Conservation (phyloP, 2,888 invertebrate genomes). For the Pollenia amentaria region DNA sequence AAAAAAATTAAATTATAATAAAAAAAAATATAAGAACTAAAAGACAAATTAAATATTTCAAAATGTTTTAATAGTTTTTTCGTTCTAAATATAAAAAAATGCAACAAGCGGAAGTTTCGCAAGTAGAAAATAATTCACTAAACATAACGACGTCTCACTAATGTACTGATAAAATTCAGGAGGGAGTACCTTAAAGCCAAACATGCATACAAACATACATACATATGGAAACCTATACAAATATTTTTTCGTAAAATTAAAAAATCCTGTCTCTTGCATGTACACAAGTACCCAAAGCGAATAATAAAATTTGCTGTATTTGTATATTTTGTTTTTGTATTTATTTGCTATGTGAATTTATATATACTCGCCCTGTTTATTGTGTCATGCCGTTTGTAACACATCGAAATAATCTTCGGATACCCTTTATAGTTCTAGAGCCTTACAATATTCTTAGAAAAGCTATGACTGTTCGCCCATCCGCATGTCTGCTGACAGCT, state of each 20-base stretch:
- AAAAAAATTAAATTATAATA: too few relatives aligned
- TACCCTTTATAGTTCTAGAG: too few relatives aligned
- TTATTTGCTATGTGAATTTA: too few relatives aligned
- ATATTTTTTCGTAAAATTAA: not conserved
- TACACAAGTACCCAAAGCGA: not conserved
- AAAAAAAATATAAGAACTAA: not conserved
- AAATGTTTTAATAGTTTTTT: not conserved
- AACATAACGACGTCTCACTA: constrained; percentile 36
- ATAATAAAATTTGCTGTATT: not conserved
- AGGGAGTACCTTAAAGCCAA: not conserved
- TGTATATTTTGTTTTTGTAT: not conserved
- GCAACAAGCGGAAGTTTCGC: constrained; percentile 55
- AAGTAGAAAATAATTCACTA: constrained; percentile 37
- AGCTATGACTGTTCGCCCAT: too few relatives aligned
- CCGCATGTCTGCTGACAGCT: too few relatives aligned
- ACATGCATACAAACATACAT: not conserved
- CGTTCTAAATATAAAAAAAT: not conserved
- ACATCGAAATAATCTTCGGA: too few relatives aligned
- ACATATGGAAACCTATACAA: not conserved
- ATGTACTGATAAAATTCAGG: constrained; percentile 7
- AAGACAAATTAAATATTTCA: not conserved
- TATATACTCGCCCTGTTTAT: too few relatives aligned
- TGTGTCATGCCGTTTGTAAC: too few relatives aligned
- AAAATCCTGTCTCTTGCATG: not conserved
- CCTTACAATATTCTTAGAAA: too few relatives aligned